Conservation (phyloP, 2,113 vertebrate genomes). For the Turdus rufiventris region DNA sequence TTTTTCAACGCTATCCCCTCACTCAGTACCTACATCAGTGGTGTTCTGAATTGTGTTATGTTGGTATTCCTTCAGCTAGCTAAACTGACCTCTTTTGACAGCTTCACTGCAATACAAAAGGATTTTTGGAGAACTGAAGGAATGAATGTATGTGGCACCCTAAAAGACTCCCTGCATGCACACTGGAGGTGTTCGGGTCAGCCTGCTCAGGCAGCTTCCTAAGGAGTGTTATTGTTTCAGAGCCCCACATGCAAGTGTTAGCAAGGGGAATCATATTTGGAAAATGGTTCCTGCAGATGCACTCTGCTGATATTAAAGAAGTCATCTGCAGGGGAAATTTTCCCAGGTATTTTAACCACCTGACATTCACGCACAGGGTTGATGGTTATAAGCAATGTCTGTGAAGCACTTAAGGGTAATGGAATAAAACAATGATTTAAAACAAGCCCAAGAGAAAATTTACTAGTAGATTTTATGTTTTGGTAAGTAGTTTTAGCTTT, state of each 20-base stretch:
- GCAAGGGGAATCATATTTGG: background rate
- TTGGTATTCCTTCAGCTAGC: background rate
- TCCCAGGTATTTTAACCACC: background rate
- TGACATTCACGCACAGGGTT: background rate
- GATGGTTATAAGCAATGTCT: background rate
- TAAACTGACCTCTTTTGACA: background rate
- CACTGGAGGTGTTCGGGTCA: background rate
- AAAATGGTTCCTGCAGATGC: background rate
- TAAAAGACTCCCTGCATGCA: background rate
- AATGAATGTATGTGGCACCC: background rate
- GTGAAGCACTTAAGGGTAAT: background rate
- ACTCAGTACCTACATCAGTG: background rate
- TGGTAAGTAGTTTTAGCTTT: background rate
- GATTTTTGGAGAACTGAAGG: background rate
- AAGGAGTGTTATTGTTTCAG: background rate
- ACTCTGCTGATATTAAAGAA: background rate
- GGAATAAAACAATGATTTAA: background rate
- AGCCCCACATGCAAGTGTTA: background rate
- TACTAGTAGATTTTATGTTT: background rate
- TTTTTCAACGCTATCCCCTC: background rate
- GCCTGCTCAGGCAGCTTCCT: background rate
- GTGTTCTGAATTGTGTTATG: background rate
- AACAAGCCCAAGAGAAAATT: background rate
- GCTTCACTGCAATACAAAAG: background rate
- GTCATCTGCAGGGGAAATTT: background rate